Evolutionary conservation across 2,888 invertebrate species (phyloP), one percentile per base, ranked within the genome.

Genomic region (Cheilosia urbana): DNA sequence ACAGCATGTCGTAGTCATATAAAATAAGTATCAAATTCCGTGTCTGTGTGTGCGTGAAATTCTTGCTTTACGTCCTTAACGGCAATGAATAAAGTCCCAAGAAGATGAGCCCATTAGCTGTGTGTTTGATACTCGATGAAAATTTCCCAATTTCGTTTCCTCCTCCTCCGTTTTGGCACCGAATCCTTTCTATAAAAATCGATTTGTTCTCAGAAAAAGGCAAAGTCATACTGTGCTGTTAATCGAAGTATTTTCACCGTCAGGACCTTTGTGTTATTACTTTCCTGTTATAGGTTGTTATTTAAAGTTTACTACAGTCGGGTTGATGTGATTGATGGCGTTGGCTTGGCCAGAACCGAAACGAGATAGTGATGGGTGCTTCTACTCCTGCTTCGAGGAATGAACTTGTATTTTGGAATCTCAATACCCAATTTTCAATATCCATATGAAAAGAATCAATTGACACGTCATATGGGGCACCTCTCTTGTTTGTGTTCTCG

Each of bases 271-370:
- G 2, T 37, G 11, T 24, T 24, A 51, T 66, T 17, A 66, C 27
- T 68, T n/a, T 21, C 27, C 30, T 4, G 53, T 47, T 21, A 45
- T 24, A 51, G 55, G 55, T 47, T 57, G 45, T 75, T 47, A 65
- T 57, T 65, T 40, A 65, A 55, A 47, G 47, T 68, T 21, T 15
- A 42, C 27, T 27, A 27, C n/a, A 13, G n/a, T 5, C 30, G 15
- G n/a, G 6, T 17, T 27, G 45, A 47, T 15, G 7, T 72, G 51
- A 62, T 72, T 72, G 37, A 63, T 55, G 19, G 30, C 17, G 47
- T 47, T 57, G 30, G 17, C 21, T 24, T 47, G 11, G 21, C 9
- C 13, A 19, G 19, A 19, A 42, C 0, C 17, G 2, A 13, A 37
- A 21, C 27, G 30, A 27, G 40, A 37, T 53, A 55, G 42, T 42